Evolutionary conservation across 2,113 vertebrate genomes (phyloP).

Genomic region (Pedionomus torquatus): DNA sequence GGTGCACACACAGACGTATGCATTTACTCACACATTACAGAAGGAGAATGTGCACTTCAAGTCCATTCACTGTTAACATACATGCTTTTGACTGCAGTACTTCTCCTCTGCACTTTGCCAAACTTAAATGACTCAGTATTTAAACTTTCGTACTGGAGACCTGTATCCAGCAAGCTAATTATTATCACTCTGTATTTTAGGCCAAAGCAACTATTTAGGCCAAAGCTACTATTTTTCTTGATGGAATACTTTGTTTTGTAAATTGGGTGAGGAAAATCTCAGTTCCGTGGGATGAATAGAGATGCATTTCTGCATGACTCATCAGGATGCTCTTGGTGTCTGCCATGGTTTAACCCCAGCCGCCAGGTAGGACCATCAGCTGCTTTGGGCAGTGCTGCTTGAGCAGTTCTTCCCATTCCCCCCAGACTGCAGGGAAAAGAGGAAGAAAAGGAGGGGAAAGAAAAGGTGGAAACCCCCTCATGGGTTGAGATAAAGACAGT

Average conservation of each 20-base stretch:
- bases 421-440: background rate
- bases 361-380: background rate
- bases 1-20: background rate
- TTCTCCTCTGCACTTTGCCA: background rate
- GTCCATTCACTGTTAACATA: background rate
- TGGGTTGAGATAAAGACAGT: background rate
- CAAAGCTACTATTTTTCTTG: background rate
- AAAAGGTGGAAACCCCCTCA: background rate
- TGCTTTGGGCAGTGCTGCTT: too few relatives aligned
- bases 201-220: background rate
- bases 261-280: background rate
- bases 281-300: background rate
- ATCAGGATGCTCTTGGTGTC: background rate
- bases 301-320: background rate
- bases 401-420: background rate
- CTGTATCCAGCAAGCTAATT: background rate
- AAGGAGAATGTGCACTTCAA: slow-evolving; percentile 38
- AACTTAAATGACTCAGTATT: background rate
- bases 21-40: background rate
- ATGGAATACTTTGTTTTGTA: background rate
- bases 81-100: background rate
- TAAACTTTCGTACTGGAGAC: background rate
- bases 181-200: background rate
- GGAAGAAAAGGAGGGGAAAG: background rate
- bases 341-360: background rate